Conservation (phyloP, 2,113 vertebrate species). For the Campylorhamphus procurvoides region DNA sequence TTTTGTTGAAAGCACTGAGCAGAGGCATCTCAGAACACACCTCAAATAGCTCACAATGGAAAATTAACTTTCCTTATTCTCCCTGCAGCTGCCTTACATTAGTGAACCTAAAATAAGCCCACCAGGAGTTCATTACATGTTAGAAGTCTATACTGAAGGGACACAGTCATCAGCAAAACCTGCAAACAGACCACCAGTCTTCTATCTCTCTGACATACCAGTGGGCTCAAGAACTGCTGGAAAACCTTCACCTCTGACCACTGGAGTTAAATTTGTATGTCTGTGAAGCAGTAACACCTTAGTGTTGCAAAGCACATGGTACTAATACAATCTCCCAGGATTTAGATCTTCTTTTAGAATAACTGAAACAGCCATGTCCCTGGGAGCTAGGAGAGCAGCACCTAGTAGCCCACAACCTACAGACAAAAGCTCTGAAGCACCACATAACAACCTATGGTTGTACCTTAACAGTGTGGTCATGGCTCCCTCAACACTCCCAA, state of each 20-base stretch:
- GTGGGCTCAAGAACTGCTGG: background rate
- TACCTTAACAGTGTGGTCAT: background rate
- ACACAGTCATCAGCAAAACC: background rate
- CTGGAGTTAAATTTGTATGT: background rate
- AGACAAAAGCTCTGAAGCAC: background rate
- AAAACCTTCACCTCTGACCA: background rate
- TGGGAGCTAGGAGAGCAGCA: background rate
- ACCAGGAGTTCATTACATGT: background rate
- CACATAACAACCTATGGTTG: background rate
- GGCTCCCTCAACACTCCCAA: background rate
- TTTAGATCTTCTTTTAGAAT: background rate
- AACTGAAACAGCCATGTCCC: background rate
- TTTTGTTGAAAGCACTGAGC: background rate
- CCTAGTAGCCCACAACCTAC: rapidly evolving
- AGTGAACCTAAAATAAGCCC: background rate
- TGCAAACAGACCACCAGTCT: background rate
- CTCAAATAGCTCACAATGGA: background rate
- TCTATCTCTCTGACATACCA: background rate
- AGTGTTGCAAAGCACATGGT: background rate
- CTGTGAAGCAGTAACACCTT: background rate
- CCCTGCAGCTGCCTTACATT: background rate
- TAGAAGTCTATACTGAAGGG: background rate
- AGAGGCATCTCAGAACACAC: background rate
- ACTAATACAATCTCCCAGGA: background rate
- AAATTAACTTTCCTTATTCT: background rate